Evolutionary conservation across 2,888 invertebrate species (phyloP).

Genomic region (Microchrysa polita): DNA sequence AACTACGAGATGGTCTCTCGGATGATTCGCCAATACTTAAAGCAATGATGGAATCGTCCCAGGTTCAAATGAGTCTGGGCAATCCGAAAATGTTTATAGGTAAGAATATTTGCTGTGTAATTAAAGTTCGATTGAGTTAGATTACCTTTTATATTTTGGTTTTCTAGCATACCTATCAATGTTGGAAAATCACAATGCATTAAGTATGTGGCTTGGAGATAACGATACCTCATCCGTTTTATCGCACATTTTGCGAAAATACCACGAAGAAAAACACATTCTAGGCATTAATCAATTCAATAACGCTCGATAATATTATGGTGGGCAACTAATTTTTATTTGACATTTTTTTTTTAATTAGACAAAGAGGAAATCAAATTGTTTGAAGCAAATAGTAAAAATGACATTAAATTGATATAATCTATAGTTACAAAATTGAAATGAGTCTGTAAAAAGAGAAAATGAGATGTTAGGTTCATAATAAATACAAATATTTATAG

Average conservation of each 20-base stretch:
- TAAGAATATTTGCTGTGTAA: constrained; percentile 57
- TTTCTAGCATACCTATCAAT: constrained; percentile 73
- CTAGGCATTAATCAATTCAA: constrained; percentile 66
- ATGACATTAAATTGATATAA: not conserved
- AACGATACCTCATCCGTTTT: constrained; percentile 74
- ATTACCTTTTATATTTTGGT: constrained; percentile 39
- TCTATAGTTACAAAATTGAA: not conserved
- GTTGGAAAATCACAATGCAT: constrained; percentile 71
- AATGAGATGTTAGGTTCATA: not conserved
- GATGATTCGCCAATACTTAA: constrained; percentile 70
- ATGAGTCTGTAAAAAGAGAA: not conserved
- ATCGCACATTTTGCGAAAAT: constrained; percentile 73
- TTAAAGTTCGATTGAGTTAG: no score
- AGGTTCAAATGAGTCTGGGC: constrained; percentile 72
- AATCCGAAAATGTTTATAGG: constrained; percentile 74
- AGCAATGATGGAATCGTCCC: constrained; percentile 72
- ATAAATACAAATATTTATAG: not conserved
- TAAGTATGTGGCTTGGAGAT: constrained; percentile 73
- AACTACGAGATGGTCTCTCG: constrained; percentile 70
- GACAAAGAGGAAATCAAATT: constrained; percentile 8
- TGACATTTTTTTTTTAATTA: constrained; percentile 19
- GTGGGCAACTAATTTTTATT: constrained; percentile 11
- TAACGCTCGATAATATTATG: constrained; percentile 45
- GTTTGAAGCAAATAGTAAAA: not conserved
- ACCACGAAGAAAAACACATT: constrained; percentile 72